phyloP scores from a whole-genome alignment of 2,113 vertebrate species.

The Mesembrinibis cayennensis region DNA sequence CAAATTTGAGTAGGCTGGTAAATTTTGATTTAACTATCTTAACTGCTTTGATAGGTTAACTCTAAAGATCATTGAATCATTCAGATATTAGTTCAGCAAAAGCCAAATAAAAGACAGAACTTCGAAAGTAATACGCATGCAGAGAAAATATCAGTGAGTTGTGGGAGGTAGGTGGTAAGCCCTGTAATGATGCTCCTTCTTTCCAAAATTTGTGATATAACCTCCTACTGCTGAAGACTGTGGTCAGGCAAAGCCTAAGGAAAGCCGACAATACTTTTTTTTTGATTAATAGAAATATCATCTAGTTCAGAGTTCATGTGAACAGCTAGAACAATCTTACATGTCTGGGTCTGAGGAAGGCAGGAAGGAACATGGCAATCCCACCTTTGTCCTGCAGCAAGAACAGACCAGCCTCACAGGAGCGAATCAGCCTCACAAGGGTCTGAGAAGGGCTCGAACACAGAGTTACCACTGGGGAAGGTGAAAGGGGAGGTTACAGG shows the following conservation, averaged over 20 bases:
- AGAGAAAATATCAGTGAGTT: neutral
- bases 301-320: constrained; percentile 7
- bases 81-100: neutral
- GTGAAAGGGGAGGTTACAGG: neutral
- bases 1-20: constrained; percentile 29
- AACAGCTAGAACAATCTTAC: neutral
- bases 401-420: neutral
- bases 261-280: neutral
- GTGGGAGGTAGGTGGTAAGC: neutral
- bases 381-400: neutral
- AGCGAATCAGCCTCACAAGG: accelerated
- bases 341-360: neutral
- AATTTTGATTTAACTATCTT: constrained; percentile 40
- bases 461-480: neutral
- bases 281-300: neutral
- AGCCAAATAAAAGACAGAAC: neutral
- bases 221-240: neutral
- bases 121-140: neutral
- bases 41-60: constrained; percentile 21
- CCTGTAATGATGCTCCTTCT: neutral
- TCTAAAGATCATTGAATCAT: constrained; percentile 23
- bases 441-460: neutral
- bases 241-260: neutral
- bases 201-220: neutral
- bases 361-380: neutral